phyloP scores from a whole-genome alignment of 2,888 invertebrate species.

The Diarsia mendica region DNA sequence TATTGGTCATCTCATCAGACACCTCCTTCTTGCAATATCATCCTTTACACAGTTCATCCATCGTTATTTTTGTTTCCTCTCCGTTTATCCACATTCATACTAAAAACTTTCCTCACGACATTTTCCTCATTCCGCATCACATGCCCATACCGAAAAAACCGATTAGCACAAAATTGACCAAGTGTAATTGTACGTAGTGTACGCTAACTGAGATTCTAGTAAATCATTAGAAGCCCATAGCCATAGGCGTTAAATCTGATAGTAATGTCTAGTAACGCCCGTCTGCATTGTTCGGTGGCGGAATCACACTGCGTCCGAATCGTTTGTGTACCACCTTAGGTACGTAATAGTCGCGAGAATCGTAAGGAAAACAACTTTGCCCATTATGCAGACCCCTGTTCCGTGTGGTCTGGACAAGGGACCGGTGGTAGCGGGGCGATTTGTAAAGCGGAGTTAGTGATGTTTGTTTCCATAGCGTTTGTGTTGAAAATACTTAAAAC shows the following conservation, averaged over 20 bases:
- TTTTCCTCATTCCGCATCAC: too few species aligned
- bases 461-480: not conserved
- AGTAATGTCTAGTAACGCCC: constrained; percentile 17
- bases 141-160: too few species aligned
- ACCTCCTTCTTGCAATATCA: too few species aligned
- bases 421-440: constrained; percentile 51
- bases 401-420: constrained; percentile 25
- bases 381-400: constrained; percentile 73
- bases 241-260: not conserved
- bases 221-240: not conserved
- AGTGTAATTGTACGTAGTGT: not conserved
- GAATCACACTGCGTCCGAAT: constrained; percentile 60
- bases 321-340: constrained; percentile 72
- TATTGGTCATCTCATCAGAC: too few species aligned
- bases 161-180: not conserved
- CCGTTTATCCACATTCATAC: too few species aligned
- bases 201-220: not conserved
- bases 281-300: constrained; percentile 42
- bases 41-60: too few species aligned
- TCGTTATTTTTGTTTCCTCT: too few species aligned
- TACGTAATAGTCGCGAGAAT: constrained; percentile 73
- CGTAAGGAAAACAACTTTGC: constrained; percentile 78
- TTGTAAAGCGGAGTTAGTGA: not conserved
- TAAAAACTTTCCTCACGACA: too few species aligned
- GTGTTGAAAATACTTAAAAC: not conserved